Evolutionary conservation across 2,113 vertebrate species (phyloP), one percentile per base, ranked within the genome.

Genomic region (Petrocephalus microphthalmus): DNA sequence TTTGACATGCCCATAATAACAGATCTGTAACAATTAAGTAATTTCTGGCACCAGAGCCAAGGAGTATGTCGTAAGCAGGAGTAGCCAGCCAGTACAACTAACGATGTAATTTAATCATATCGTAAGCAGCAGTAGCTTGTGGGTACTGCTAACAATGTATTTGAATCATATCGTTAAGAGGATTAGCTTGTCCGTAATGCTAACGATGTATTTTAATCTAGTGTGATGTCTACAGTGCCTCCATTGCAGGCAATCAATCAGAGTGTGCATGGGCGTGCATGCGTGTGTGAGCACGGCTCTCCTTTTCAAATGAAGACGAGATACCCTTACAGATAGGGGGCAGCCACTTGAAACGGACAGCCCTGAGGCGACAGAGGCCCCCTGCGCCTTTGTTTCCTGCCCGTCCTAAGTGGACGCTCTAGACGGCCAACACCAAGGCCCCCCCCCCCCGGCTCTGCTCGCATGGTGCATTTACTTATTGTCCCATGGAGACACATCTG

Each of bases 301-400:
- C 91, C 89, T 89, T 93, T 92, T 91, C 93, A 91, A 93, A 92
- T 92, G 91, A 91, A 92, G 91, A 92, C 91, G 91, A 92, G 93
- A 88, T 91, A 92, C 91, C 91, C 90, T 92, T 87, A 90, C 93
- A 92, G 91, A 89, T 90, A 92, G 90, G 88, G 86, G 88, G 89
- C 91, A 93, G 90, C 87, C 91, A 87, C 87, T 87, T 84, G 90
- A 91, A 92, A 92, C 90, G 84, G 37, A 17, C 71, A 47, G 86
- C 89, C 92, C 91, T 84, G 37, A 84, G 93, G 92, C 89, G 47
- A 90, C 56, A 67, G 84, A 78, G 71, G 84, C 88, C 90, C 88
- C 90, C 88, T 90, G 52, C 85, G 88, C 89, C 90, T 90, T 93
- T 93, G 90, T 93, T 88, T 91, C 86, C 89, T 85, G 84, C 89